Percentiles rank a stretch among this genome's conserved stretches.
Evolutionary conservation across 1,140 invertebrate genomes (phyloP).

Genomic region (Drosophila lacertosa): DNA sequence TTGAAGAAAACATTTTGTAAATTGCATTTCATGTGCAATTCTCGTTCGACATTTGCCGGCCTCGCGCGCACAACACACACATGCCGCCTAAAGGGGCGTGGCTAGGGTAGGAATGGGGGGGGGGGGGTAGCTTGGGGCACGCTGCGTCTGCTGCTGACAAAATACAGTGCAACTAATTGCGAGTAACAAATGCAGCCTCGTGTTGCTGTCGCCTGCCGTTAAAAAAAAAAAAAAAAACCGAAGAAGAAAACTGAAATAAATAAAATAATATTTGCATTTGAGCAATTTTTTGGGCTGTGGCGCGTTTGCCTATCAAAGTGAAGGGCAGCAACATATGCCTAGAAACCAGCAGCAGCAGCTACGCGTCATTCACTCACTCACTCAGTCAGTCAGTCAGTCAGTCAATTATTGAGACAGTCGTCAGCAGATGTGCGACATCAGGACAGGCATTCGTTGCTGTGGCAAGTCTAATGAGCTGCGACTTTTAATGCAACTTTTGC

Average conservation of each 20-base stretch:
- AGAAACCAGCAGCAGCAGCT: not conserved
- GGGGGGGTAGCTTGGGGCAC: conserved; percentile 26
- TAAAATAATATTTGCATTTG: conserved; percentile 31
- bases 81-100: not conserved
- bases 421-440: conserved; percentile 7
- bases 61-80: conserved; percentile 19
- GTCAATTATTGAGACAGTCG: conserved; percentile 18
- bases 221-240: conserved; percentile 18
- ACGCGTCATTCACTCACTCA: conserved; percentile 28
- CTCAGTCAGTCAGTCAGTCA: conserved; percentile 5
- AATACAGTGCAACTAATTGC: conserved; percentile 81
- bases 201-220: conserved; percentile 68
- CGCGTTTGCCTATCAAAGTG: conserved; percentile 45
- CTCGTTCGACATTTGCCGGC: conserved; percentile 71
- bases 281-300: conserved; percentile 41
- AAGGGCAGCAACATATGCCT: conserved; percentile 75
- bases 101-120: not conserved
- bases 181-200: conserved; percentile 80
- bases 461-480: conserved; percentile 23
- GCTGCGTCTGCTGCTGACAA: conserved; percentile 47
- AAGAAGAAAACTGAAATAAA: not conserved
- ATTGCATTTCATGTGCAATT: conserved; percentile 79
- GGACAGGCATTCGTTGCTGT: not conserved
- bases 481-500: conserved; percentile 13
- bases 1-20: conserved; percentile 81